A percentile compares a stretch with the other conserved stretches of the same genome.
Evolutionary conservation across 2,113 vertebrate species (phyloP).

Genomic region (Oncorhynchus kisutch): DNA sequence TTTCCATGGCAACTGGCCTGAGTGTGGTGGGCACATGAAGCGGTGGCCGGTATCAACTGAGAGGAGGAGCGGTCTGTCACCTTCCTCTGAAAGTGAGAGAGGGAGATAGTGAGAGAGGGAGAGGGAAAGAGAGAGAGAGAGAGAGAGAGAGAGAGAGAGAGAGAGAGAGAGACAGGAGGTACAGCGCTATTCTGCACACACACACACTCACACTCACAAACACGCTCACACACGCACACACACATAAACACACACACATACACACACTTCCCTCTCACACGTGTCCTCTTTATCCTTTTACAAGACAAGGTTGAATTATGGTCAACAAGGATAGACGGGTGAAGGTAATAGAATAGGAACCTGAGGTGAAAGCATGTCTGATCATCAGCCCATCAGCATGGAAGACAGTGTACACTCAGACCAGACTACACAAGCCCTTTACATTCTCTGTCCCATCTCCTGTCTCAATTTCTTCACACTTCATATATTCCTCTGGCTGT

Average conservation of each 20-base stretch:
- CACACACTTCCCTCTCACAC: background rate
- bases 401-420: background rate
- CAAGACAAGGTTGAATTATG: too few relatives aligned
- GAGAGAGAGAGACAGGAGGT: background rate
- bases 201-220: background rate
- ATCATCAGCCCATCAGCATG: background rate
- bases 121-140: background rate
- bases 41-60: slow-evolving; percentile 57
- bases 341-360: too few relatives aligned
- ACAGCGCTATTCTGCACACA: background rate
- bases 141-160: background rate
- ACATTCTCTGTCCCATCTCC: background rate
- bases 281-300: too few relatives aligned
- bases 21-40: slow-evolving; percentile 29
- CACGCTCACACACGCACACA: background rate
- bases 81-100: slow-evolving; percentile 36
- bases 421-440: too few relatives aligned
- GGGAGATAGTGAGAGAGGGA: background rate
- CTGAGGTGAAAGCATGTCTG: background rate
- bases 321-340: too few relatives aligned
- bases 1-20: slow-evolving; percentile 78
- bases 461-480: background rate
- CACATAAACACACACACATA: background rate
- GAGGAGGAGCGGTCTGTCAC: slow-evolving; percentile 65
- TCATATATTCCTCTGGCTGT: slow-evolving; percentile 3